phyloP scores from a whole-genome alignment of 2,797 vertebrate genomes.

The Vespertilio murinus region DNA sequence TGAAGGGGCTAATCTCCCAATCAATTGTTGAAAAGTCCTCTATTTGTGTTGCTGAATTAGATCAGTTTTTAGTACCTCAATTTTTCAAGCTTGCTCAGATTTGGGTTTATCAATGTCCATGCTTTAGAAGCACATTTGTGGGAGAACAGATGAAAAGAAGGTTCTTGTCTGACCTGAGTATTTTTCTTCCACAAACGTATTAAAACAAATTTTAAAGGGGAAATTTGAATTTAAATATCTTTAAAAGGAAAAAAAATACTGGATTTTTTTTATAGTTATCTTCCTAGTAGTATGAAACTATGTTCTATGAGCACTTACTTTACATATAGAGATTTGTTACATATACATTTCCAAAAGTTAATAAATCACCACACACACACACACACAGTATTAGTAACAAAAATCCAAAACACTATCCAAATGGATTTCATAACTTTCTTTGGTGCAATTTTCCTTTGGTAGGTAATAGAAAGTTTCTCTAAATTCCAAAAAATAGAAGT shows the following conservation, averaged over 20 bases:
- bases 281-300: neutral
- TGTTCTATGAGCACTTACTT: neutral
- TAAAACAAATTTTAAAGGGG: slow-evolving; percentile 15
- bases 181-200: slow-evolving; percentile 35
- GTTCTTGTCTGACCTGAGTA: slow-evolving; percentile 21
- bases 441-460: neutral
- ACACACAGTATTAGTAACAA: neutral
- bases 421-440: neutral
- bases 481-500: neutral
- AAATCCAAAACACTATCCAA: neutral
- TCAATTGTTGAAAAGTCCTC: slow-evolving; percentile 51
- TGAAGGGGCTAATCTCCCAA: slow-evolving; percentile 5
- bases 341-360: neutral
- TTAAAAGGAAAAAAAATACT: neutral
- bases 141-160: neutral
- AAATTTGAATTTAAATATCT: neutral
- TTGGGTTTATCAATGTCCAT: neutral
- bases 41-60: slow-evolving; percentile 55
- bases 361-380: neutral
- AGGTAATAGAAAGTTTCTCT: neutral
- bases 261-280: neutral
- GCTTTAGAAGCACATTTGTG: neutral
- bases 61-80: slow-evolving; percentile 43
- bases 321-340: neutral
- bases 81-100: neutral